Conservation (phyloP, 2,888 invertebrate species). For the Cremastobaeus sp. region DNA sequence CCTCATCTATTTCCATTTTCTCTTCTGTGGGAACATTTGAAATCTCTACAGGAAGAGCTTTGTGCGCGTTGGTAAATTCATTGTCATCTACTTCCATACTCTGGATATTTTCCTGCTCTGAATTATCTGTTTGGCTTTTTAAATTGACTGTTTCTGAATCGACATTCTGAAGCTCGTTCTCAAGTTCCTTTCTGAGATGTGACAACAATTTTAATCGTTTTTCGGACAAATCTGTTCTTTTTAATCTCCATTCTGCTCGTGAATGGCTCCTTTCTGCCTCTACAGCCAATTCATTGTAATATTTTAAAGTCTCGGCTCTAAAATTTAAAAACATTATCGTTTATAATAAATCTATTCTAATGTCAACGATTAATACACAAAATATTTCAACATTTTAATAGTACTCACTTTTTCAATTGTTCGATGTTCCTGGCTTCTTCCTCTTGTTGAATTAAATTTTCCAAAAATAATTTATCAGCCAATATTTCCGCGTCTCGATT, state of each 20-base stretch:
- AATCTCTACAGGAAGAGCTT: no score
- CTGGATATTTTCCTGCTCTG: slow-evolving; percentile 1
- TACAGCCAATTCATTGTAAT: slow-evolving; percentile 83
- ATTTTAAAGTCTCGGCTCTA: slow-evolving; percentile 82
- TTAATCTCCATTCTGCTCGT: slow-evolving; percentile 81
- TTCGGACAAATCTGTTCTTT: slow-evolving; percentile 74
- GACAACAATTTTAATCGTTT: slow-evolving; percentile 66
- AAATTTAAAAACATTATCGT: slow-evolving; percentile 8
- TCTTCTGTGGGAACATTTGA: no score
- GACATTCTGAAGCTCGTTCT: background rate
- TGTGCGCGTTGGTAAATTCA: no score
- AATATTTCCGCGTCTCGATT: slow-evolving; percentile 67
- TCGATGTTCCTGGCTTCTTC: slow-evolving; percentile 66
- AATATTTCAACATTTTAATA: background rate
- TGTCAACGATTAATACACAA: background rate
- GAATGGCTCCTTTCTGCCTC: slow-evolving; percentile 81
- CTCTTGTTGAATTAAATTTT: slow-evolving; percentile 64
- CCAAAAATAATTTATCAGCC: slow-evolving; percentile 67
- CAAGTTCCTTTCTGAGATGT: slow-evolving; percentile 6
- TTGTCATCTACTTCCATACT: background rate
- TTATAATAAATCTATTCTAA: no score
- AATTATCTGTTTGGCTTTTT: background rate
- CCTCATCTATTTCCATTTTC: slow-evolving; percentile 6
- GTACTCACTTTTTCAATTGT: slow-evolving; percentile 65
- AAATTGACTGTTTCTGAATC: background rate